These are phyloP conservation scores for Hirudinaria manillensis DNA, from an alignment of 2,888 invertebrate species.

Conservation along the genomic window DNA sequence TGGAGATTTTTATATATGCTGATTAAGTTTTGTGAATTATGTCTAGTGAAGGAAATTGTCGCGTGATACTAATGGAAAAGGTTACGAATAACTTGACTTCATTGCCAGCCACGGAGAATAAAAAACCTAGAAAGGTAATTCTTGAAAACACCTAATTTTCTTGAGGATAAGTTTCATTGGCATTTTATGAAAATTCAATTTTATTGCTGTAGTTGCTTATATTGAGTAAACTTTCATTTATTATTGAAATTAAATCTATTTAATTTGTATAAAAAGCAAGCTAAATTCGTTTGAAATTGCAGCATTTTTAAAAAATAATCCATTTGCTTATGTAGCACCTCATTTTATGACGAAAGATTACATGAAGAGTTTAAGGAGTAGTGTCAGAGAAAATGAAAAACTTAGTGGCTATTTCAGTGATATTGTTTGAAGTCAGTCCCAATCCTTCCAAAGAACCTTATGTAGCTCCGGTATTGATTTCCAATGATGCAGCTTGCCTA, in stretches of 20 bases:
- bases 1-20: no score
- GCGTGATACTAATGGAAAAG: conserved; percentile 4
- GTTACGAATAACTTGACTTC: not conserved
- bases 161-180: not conserved
- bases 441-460: not conserved
- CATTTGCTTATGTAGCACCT: not conserved
- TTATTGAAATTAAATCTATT: no score
- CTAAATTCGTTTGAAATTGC: no score
- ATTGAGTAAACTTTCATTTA: not conserved
- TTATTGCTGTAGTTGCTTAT: not conserved
- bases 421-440: not conserved
- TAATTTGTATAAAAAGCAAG: no score
- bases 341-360: not conserved
- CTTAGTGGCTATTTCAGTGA: no score
- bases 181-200: not conserved
- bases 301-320: not conserved
- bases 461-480: conserved; percentile 29
- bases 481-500: conserved; percentile 25
- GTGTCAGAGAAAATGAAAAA: no score
- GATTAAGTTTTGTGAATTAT: not conserved
- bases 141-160: not conserved
- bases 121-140: conserved; percentile 12
- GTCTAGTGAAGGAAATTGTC: conserved; percentile 8
- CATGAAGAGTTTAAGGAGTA: no score
- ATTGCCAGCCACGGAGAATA: not conserved